Percentiles rank a stretch among this genome's conserved stretches.
Evolutionary conservation across 2,113 vertebrate genomes (phyloP).

Genomic region (Cyanistes caeruleus): DNA sequence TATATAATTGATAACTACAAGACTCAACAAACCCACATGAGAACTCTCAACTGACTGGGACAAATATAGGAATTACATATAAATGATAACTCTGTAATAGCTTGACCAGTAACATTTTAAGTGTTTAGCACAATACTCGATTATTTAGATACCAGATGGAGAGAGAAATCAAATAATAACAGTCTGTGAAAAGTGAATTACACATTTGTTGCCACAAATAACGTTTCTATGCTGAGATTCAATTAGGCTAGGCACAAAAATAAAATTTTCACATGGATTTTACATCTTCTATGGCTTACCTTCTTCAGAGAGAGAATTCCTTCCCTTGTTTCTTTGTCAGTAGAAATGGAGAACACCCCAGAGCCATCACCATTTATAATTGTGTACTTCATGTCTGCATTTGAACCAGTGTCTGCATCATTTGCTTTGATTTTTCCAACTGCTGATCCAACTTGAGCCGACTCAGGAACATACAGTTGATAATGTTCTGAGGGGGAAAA

Average conservation of each 20-base stretch:
- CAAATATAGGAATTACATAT: not conserved
- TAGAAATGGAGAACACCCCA: slow-evolving; percentile 88
- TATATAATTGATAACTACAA: not conserved
- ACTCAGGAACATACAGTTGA: slow-evolving; percentile 94
- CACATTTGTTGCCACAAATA: not conserved
- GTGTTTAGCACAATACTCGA: not conserved
- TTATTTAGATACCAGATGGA: not conserved
- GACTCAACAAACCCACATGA: not conserved
- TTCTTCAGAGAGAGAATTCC: slow-evolving; percentile 92
- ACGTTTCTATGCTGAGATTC: not conserved
- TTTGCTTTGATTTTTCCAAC: slow-evolving; percentile 98
- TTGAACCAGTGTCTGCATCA: slow-evolving; percentile 91
- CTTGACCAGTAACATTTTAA: not conserved
- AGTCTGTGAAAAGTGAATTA: not conserved
- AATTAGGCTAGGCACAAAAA: not conserved
- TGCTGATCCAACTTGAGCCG: slow-evolving; percentile 91
- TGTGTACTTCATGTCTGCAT: slow-evolving; percentile 94
- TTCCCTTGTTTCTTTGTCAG: slow-evolving; percentile 91
- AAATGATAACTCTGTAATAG: not conserved
- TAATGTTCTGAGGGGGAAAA: slow-evolving; percentile 84
- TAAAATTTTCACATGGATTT: not conserved
- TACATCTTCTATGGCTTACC: slow-evolving; percentile 70
- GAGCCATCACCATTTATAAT: slow-evolving; percentile 92
- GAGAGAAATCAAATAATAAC: not conserved
- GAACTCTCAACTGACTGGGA: not conserved